Percentiles rank a stretch among this genome's conserved stretches.
Evolutionary conservation across 2,113 vertebrate species (phyloP).

Genomic region (Aldabrachelys gigantea): DNA sequence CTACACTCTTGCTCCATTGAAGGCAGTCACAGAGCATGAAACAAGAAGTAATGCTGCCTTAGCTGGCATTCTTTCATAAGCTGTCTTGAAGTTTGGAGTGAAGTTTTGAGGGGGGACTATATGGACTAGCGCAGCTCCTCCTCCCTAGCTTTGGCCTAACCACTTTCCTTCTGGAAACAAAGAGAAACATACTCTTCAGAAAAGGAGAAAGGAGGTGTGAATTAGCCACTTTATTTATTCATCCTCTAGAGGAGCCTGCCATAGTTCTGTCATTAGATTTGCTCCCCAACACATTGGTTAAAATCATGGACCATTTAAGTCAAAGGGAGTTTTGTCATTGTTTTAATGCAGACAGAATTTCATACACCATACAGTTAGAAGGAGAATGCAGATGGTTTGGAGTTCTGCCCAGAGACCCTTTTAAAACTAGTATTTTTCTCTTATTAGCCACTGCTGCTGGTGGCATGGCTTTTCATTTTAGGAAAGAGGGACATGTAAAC

Average conservation of each 20-base stretch:
- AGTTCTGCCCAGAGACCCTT: neutral
- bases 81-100: neutral
- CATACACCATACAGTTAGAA: neutral
- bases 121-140: neutral
- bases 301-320: neutral
- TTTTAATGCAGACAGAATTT: neutral
- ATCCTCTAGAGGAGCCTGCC: neutral
- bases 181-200: neutral
- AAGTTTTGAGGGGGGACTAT: neutral
- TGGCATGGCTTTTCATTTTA: neutral
- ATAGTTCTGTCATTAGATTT: neutral
- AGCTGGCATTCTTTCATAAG: neutral
- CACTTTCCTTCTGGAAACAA: neutral
- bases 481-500: neutral
- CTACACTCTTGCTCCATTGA: neutral
- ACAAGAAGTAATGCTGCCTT: neutral
- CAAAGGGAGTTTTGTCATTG: neutral
- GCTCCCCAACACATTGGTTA: neutral
- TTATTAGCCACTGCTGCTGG: neutral
- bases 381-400: neutral
- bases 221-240: neutral
- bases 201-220: neutral
- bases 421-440: neutral
- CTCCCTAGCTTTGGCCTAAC: neutral
- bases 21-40: neutral